A percentile compares a stretch with the other conserved stretches of the same genome.
These are phyloP conservation scores for Cantharis rufa DNA, from an alignment of 2,888 invertebrate genomes.

Conservation along the genomic window DNA sequence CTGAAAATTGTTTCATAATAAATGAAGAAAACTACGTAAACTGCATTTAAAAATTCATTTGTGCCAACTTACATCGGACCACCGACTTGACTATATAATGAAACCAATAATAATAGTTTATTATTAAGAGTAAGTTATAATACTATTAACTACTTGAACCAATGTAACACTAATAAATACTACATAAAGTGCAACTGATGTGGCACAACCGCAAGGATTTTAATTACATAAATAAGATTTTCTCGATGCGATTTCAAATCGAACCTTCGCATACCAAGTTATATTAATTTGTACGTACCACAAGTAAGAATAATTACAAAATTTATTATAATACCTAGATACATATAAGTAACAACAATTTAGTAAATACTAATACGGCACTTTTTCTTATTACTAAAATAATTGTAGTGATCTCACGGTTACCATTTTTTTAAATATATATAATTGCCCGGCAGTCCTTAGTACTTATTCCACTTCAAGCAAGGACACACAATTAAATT, in stretches of 20 bases:
- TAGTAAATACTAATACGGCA: background rate
- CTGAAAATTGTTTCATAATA: too few relatives aligned
- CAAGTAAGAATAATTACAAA: background rate
- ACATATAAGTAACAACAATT: background rate
- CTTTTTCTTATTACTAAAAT: background rate
- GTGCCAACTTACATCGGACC: too few relatives aligned
- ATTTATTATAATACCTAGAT: background rate
- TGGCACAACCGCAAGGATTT: background rate
- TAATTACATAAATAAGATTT: background rate
- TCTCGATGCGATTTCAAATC: background rate
- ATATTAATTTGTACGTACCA: background rate
- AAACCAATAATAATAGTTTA: too few relatives aligned
- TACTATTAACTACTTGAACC: background rate
- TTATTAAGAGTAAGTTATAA: background rate
- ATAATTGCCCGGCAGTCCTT: conserved; percentile 13
- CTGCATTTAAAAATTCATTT: too few relatives aligned
- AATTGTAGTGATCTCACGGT: conserved; percentile 12
- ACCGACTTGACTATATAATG: background rate
- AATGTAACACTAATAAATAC: background rate
- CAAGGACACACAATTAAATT: conserved; percentile 11
- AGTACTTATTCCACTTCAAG: conserved; percentile 6
- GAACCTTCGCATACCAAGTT: background rate
- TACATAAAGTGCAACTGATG: background rate
- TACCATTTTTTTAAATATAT: conserved; percentile 7
- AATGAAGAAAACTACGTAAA: too few relatives aligned